Evolutionary conservation across 2,113 vertebrate species (phyloP).

Genomic region (Megalops atlanticus): DNA sequence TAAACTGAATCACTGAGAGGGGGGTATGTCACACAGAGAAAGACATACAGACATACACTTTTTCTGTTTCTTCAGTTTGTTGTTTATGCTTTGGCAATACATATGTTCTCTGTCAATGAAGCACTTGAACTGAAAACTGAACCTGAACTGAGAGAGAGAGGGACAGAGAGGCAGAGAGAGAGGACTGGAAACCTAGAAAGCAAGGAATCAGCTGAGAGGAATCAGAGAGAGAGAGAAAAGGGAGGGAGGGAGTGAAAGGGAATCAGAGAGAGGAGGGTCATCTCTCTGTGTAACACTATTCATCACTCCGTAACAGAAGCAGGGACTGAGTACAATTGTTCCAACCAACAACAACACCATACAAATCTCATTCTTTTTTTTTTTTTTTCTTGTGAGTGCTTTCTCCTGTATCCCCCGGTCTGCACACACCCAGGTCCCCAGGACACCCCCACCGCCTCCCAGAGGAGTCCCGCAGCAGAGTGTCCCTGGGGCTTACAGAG

Average conservation of each 20-base stretch:
- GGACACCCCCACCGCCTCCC: not conserved
- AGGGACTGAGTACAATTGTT: not conserved
- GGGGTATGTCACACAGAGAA: no score
- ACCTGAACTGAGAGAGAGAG: not conserved
- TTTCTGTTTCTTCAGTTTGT: no score
- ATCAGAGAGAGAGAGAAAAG: slow-evolving; percentile 15
- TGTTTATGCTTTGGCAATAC: no score
- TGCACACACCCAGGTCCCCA: not conserved
- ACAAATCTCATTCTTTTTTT: not conserved
- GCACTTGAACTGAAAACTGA: slow-evolving; percentile 8
- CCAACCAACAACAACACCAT: not conserved
- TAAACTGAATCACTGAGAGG: no score
- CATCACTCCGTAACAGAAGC: not conserved
- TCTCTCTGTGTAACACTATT: not conserved
- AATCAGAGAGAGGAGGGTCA: not conserved
- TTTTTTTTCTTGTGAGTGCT: not conserved
- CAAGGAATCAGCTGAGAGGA: no score
- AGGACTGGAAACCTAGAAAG: no score
- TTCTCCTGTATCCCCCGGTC: not conserved
- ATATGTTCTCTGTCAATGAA: no score
- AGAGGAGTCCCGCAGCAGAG: not conserved
- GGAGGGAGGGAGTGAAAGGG: not conserved
- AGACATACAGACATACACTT: no score
- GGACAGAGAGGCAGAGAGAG: slow-evolving; percentile 6
- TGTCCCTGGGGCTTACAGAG: not conserved